These are phyloP conservation scores for Ectropis crepuscularia DNA, from an alignment of 2,888 invertebrate genomes.

Conservation along the genomic window DNA sequence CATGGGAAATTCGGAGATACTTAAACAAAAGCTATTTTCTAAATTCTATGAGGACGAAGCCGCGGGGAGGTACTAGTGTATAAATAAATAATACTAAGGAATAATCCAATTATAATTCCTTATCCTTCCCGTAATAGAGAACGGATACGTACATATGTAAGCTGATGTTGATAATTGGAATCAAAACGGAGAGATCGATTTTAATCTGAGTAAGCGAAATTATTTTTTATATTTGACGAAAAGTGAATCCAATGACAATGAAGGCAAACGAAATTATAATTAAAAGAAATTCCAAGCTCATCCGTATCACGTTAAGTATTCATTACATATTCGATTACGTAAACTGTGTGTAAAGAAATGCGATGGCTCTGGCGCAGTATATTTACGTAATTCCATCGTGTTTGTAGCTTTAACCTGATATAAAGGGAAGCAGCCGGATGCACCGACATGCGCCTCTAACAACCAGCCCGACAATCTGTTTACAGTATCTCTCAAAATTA, in stretches of 20 bases:
- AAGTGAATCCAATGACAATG: neutral
- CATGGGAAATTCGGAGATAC: too few species aligned
- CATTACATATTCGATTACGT: slow-evolving; percentile 18
- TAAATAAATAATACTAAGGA: too few species aligned
- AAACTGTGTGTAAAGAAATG: slow-evolving; percentile 23
- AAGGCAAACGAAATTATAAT: neutral
- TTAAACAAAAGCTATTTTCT: too few species aligned
- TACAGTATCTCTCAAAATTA: slow-evolving; percentile 64
- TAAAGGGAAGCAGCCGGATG: slow-evolving; percentile 30
- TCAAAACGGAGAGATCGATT: too few species aligned
- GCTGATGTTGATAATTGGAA: too few species aligned
- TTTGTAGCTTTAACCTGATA: slow-evolving; percentile 45
- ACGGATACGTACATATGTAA: too few species aligned
- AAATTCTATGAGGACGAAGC: too few species aligned
- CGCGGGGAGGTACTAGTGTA: too few species aligned
- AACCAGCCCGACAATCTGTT: slow-evolving; percentile 64
- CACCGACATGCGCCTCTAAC: slow-evolving; percentile 43
- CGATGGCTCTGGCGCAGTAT: slow-evolving; percentile 23
- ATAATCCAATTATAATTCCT: too few species aligned
- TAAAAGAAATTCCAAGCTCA: neutral
- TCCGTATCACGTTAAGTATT: neutral
- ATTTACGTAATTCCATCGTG: slow-evolving; percentile 41
- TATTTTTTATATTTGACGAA: neutral
- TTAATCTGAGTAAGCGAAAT: neutral
- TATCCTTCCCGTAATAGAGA: too few species aligned